These are phyloP conservation scores for Phymorhynchus buccinoides DNA, from an alignment of 1,140 invertebrate species.

Conservation along the genomic window DNA sequence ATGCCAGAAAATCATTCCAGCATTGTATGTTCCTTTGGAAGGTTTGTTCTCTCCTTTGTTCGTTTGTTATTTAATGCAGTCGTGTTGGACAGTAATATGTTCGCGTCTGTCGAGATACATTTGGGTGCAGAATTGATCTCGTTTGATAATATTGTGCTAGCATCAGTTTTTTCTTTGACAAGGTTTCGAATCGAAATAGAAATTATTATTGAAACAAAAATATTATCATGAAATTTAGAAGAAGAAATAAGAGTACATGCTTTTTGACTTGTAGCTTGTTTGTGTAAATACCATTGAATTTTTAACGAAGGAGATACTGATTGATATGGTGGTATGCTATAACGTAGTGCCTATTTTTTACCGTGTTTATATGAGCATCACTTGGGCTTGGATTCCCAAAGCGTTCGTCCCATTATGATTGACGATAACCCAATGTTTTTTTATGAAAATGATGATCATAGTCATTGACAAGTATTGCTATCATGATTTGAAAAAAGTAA, in stretches of 20 bases:
- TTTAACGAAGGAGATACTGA: conserved; percentile 22
- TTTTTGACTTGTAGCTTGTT: conserved; percentile 15
- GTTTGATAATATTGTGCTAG: background rate
- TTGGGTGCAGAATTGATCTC: conserved; percentile 21
- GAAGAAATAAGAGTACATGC: background rate
- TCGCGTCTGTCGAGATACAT: background rate
- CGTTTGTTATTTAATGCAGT: conserved; percentile 19
- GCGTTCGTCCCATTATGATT: background rate
- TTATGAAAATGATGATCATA: background rate
- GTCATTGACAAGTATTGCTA: conserved; percentile 1
- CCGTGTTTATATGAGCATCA: background rate
- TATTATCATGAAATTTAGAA: background rate
- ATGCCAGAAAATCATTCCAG: conserved; percentile 28
- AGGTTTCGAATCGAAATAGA: background rate
- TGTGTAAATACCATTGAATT: conserved; percentile 20
- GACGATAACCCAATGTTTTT: background rate
- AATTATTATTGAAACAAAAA: conserved; percentile 2
- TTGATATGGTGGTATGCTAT: background rate
- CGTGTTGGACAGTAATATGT: background rate
- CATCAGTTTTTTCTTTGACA: background rate
- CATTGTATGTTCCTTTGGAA: conserved; percentile 24
- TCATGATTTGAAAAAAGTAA: too few species aligned
- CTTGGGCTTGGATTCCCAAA: conserved; percentile 14
- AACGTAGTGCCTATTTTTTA: conserved; percentile 21
- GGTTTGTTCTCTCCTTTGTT: background rate